Base-by-base conservation (phyloP, 2,113 vertebrate species). In the Neolamprologus tretocephalus region DNA sequence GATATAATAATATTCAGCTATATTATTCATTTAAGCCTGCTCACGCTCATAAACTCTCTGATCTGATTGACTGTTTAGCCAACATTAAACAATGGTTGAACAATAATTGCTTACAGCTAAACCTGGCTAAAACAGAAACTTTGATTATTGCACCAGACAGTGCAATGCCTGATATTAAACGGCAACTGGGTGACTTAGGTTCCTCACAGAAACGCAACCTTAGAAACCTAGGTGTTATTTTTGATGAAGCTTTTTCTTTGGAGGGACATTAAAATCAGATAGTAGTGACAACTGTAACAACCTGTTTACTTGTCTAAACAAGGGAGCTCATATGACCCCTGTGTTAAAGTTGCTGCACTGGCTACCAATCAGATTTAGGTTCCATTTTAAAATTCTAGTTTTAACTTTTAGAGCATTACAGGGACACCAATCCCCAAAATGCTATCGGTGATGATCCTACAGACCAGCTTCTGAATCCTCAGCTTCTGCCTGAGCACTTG, bases 41-140 rank as follows among this genome's bases (percentile, higher is more conserved):
- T 54, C 0, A 55, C 0, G 53, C 21, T 55, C 0, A 4, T 13
- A 55, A 55, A 0, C 53, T 7, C 53, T 23, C 11, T 2, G 0
- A 23, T 55, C 21, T 55, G 21, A 55, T 55, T 55, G 53, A 55
- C 53, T 55, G 21, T 23, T 55, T 55, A 55, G 0, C 53, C 53
- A 55, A 55, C 53, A 55, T 55, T 55, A 55, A 55, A 23, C 21
- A 55, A 23, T 55, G 53, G 21, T 55, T 55, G 53, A 55, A 55
- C 53, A 55, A 23, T 55, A 55, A 7, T 1, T 13, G 53, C 1
- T 55, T 55, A 55, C 11, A 55, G 21, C 11, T 23, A 23, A 55
- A 55, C 53, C 53, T 0, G 0, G 53, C 6, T 0, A 55, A 55
- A 55, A 55, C 21, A 55, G 53, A 55, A 55, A 55, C 21, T 55